Conservation (phyloP, 1,140 invertebrate species). For the Drosophila seguyi region DNA sequence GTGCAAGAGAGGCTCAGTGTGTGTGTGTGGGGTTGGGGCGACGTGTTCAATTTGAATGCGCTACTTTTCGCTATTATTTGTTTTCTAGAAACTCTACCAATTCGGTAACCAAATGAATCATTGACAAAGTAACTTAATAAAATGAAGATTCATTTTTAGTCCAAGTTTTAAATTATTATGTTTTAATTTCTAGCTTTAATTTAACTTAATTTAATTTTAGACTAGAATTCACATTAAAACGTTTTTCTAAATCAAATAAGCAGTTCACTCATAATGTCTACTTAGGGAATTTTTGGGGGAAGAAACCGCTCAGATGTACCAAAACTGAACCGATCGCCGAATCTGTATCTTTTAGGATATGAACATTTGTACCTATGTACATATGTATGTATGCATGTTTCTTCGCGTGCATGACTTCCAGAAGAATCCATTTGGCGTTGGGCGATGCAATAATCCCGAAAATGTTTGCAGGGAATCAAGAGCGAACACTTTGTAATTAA, state of each 20-base stretch:
- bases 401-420: not conserved
- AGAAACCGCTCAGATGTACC: not conserved
- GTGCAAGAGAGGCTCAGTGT: constrained; percentile 8
- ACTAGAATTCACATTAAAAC: not conserved
- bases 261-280: not conserved
- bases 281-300: not conserved
- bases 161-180: not conserved
- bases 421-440: constrained; percentile 2
- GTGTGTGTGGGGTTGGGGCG: constrained; percentile 17
- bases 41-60: constrained; percentile 51
- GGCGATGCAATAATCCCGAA: constrained; percentile 5
- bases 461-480: constrained; percentile 18
- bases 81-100: constrained; percentile 6
- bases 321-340: not conserved
- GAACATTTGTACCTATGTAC: too few relatives aligned
- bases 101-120: constrained; percentile 30
- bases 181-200: not conserved
- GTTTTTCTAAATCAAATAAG: not conserved
- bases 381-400: not conserved
- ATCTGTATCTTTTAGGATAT: not conserved
- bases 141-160: not conserved
- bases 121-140: not conserved
- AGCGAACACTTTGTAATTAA: constrained; percentile 37
- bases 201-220: too few relatives aligned
- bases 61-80: constrained; percentile 23